These are phyloP conservation scores for Drosophila paramelanica DNA, from an alignment of 2,888 invertebrate genomes.

Conservation along the genomic window DNA sequence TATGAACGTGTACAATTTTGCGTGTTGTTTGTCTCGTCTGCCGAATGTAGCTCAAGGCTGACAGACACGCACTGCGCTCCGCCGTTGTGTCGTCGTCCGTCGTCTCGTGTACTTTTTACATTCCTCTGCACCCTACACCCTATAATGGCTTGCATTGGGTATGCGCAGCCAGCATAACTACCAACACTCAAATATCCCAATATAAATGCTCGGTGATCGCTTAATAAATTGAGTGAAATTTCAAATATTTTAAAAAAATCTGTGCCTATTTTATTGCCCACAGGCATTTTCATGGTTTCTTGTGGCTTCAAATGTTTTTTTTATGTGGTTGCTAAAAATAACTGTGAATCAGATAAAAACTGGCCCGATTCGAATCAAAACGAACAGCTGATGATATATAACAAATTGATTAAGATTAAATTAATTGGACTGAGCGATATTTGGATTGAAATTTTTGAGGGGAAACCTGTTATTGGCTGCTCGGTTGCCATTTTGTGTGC, in stretches of 20 bases:
- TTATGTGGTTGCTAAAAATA: conserved; percentile 1
- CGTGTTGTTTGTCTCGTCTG: conserved; percentile 44
- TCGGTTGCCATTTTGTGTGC: conserved; percentile 8
- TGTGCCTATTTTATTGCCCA: neutral
- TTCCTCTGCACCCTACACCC: conserved; percentile 14
- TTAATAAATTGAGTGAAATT: neutral
- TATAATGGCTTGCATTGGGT: conserved; percentile 19
- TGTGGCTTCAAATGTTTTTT: neutral
- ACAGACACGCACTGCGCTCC: conserved; percentile 59
- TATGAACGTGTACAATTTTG: conserved; percentile 56
- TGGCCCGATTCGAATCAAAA: too few species aligned
- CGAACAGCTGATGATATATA: neutral
- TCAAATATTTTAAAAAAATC: neutral
- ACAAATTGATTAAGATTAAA: too few species aligned
- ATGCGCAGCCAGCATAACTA: conserved; percentile 13
- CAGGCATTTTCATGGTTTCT: neutral
- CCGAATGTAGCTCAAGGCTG: conserved; percentile 69
- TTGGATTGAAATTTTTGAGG: neutral
- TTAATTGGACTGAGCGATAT: too few species aligned
- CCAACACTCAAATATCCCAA: conserved; percentile 1
- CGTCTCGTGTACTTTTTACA: conserved; percentile 20
- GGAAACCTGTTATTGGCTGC: too few species aligned
- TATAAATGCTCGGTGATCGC: neutral
- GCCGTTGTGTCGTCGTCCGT: conserved; percentile 7
- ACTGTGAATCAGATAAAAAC: neutral